Percentiles rank a stretch among this genome's conserved stretches.
These are phyloP conservation scores for Sula dactylatra DNA, from an alignment of 2,113 vertebrate species.

Conservation along the genomic window DNA sequence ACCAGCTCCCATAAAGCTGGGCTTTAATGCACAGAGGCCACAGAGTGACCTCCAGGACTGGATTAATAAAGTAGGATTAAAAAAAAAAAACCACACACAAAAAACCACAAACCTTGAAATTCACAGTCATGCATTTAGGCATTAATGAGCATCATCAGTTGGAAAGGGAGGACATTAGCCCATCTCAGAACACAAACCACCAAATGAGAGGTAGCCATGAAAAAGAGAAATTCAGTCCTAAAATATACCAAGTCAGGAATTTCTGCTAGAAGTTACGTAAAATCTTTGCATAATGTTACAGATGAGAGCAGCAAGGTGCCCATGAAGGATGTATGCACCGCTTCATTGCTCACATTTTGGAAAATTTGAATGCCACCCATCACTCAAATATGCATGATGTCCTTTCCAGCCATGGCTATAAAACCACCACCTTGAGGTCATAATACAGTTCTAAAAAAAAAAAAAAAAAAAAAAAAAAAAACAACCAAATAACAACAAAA, in stretches of 20 bases:
- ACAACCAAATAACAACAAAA: no score
- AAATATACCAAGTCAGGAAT: background rate
- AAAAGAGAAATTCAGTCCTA: background rate
- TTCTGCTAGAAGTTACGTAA: background rate
- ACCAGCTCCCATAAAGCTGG: background rate
- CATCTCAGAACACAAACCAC: background rate
- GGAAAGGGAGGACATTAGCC: background rate
- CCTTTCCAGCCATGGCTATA: background rate
- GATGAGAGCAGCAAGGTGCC: background rate
- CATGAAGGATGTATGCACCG: accelerated
- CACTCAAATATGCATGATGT: background rate
- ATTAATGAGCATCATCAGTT: background rate
- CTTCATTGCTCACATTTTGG: background rate
- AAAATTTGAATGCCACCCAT: background rate
- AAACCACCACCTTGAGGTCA: background rate
- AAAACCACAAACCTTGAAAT: background rate
- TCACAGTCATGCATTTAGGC: background rate
- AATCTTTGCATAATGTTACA: background rate
- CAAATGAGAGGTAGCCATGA: background rate
- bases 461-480: background rate
- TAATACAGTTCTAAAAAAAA: background rate
- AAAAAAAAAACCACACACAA: no score
- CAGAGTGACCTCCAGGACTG: background rate
- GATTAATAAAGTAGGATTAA: background rate
- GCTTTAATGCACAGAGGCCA: background rate